These are phyloP conservation scores for Albula goreensis DNA, from an alignment of 2,113 vertebrate genomes.

Conservation along the genomic window DNA sequence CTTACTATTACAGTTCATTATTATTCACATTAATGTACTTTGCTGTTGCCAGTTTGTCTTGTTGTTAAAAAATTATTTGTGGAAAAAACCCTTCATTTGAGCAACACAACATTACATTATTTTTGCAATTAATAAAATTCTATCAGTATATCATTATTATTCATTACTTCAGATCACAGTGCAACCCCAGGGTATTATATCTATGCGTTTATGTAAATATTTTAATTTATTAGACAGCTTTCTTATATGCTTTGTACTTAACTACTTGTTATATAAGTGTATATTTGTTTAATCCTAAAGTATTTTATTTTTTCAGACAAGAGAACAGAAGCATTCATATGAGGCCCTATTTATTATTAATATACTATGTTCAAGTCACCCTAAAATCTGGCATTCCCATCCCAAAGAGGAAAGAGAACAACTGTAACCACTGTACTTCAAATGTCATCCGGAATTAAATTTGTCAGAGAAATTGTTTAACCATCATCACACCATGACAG, in stretches of 20 bases:
- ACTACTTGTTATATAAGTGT: neutral
- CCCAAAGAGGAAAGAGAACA: neutral
- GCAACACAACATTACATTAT: constrained; percentile 25
- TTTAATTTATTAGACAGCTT: constrained; percentile 40
- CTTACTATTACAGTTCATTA: no score
- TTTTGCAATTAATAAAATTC: constrained; percentile 33
- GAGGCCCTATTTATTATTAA: neutral
- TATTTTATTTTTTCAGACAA: neutral
- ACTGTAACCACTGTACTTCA: neutral
- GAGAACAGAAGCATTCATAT: neutral
- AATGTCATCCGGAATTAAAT: neutral
- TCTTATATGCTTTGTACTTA: constrained; percentile 22
- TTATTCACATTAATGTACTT: no score
- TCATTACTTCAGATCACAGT: constrained; percentile 34
- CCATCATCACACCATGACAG: neutral
- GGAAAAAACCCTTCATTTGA: constrained; percentile 19
- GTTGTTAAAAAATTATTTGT: constrained; percentile 3
- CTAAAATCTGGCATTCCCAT: neutral
- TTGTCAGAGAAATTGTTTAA: neutral
- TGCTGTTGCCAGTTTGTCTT: no score
- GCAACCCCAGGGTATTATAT: constrained; percentile 38
- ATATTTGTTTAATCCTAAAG: constrained; percentile 14
- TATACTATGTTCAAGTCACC: neutral
- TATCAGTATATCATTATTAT: constrained; percentile 38
- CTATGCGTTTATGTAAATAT: constrained; percentile 48